Percentiles rank a stretch among this genome's conserved stretches.
phyloP scores from a whole-genome alignment of 2,113 vertebrate genomes.

The Hepsetus odoe region DNA sequence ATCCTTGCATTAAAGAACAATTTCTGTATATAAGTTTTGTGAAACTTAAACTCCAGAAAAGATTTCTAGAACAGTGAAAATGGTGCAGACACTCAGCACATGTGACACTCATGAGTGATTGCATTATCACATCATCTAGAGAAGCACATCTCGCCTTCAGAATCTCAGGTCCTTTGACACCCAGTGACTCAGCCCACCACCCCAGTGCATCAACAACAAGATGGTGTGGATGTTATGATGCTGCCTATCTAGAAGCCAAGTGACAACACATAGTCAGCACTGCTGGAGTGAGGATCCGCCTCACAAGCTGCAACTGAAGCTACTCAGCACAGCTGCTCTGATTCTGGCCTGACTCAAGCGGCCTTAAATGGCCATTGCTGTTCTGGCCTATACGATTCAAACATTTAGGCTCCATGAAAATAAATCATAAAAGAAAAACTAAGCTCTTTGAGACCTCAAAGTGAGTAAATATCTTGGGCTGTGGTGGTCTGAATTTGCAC shows the following conservation, averaged over 20 bases:
- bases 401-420: too few relatives aligned
- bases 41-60: too few relatives aligned
- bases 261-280: not conserved
- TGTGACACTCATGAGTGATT: not conserved
- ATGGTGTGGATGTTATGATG: not conserved
- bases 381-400: too few relatives aligned
- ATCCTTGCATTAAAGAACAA: too few relatives aligned
- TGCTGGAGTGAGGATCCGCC: not conserved
- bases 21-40: too few relatives aligned
- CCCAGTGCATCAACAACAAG: constrained; percentile 4
- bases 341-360: not conserved
- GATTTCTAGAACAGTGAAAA: too few relatives aligned
- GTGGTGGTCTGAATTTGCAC: too few relatives aligned
- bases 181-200: constrained; percentile 5
- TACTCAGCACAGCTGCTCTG: not conserved
- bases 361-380: not conserved
- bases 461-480: too few relatives aligned
- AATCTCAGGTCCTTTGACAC: constrained; percentile 18
- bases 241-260: not conserved
- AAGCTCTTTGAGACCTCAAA: too few relatives aligned
- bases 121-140: constrained; percentile 22
- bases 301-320: not conserved
- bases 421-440: too few relatives aligned
- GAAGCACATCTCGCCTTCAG: constrained; percentile 11
- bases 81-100: not conserved